phyloP scores from a whole-genome alignment of 1,140 invertebrate genomes.

The Fopius arisanus region DNA sequence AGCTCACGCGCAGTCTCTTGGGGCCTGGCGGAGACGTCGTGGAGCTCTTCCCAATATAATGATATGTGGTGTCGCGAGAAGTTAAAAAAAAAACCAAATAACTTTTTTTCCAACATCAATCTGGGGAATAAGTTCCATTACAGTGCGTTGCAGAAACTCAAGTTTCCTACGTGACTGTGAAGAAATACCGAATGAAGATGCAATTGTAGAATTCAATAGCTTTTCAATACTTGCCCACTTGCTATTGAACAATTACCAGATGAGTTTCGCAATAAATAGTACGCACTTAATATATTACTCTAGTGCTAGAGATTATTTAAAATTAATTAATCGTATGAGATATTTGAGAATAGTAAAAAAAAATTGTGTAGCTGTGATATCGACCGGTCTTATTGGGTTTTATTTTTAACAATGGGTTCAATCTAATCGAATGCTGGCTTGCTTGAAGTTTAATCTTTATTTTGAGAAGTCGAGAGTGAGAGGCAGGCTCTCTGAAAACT shows the following conservation, averaged over 20 bases:
- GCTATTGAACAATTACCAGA: slow-evolving; percentile 42
- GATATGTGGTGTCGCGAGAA: slow-evolving; percentile 77
- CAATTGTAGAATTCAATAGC: slow-evolving; percentile 20
- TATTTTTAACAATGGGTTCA: not conserved
- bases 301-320: slow-evolving; percentile 29
- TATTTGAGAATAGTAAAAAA: slow-evolving; percentile 36
- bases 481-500: too few species aligned
- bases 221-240: slow-evolving; percentile 36
- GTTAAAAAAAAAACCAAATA: slow-evolving; percentile 42
- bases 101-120: slow-evolving; percentile 21
- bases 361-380: slow-evolving; percentile 59
- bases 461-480: not conserved
- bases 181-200: slow-evolving; percentile 6
- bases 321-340: slow-evolving; percentile 29
- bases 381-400: slow-evolving; percentile 52
- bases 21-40: slow-evolving; percentile 87
- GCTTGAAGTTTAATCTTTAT: not conserved
- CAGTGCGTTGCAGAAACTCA: slow-evolving; percentile 58
- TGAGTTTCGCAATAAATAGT: slow-evolving; percentile 22
- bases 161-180: slow-evolving; percentile 57
- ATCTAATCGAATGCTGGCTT: not conserved
- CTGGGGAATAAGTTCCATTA: slow-evolving; percentile 29
- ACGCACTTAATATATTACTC: slow-evolving; percentile 27
- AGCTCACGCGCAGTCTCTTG: slow-evolving; percentile 88
- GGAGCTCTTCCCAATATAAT: slow-evolving; percentile 95